phyloP scores from a whole-genome alignment of 2,888 invertebrate genomes.

The Epicampocera succincta region DNA sequence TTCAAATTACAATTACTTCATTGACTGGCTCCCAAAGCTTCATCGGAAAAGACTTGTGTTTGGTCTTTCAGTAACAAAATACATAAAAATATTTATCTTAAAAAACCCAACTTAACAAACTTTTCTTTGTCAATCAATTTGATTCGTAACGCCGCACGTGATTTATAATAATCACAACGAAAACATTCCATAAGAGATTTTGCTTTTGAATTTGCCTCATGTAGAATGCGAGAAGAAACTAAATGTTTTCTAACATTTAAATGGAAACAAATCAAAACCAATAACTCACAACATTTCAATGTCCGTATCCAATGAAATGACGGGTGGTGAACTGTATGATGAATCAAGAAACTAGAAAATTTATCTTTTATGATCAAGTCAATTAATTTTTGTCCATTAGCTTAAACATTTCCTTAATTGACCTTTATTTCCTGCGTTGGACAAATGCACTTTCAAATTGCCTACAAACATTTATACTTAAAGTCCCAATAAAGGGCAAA shows the following conservation, averaged over 20 bases:
- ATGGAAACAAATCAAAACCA: background rate
- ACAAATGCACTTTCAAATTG: slow-evolving; percentile 2
- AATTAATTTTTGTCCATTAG: slow-evolving; percentile 6
- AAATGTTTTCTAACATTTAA: slow-evolving; percentile 8
- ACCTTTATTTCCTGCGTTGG: background rate
- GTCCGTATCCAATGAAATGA: slow-evolving; percentile 35
- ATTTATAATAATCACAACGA: slow-evolving; percentile 31
- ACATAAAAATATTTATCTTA: no score
- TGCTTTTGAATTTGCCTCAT: slow-evolving; percentile 11
- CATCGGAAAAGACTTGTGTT: background rate
- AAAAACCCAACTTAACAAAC: slow-evolving; percentile 25
- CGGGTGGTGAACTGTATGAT: slow-evolving; percentile 41
- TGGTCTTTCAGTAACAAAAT: no score
- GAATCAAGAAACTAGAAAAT: slow-evolving; percentile 12
- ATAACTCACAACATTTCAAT: slow-evolving; percentile 1
- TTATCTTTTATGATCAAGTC: background rate
- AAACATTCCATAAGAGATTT: slow-evolving; percentile 6
- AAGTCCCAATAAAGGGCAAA: no score
- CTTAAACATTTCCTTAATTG: slow-evolving; percentile 4
- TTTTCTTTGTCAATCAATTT: slow-evolving; percentile 53
- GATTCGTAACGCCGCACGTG: slow-evolving; percentile 56
- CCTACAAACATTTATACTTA: no score
- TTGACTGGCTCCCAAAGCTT: slow-evolving; percentile 40
- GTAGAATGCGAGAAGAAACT: background rate
- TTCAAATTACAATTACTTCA: background rate